A percentile compares a stretch with the other conserved stretches of the same genome.
Conservation (phyloP, 2,797 vertebrate genomes). For the Pangasius larnaudii region DNA sequence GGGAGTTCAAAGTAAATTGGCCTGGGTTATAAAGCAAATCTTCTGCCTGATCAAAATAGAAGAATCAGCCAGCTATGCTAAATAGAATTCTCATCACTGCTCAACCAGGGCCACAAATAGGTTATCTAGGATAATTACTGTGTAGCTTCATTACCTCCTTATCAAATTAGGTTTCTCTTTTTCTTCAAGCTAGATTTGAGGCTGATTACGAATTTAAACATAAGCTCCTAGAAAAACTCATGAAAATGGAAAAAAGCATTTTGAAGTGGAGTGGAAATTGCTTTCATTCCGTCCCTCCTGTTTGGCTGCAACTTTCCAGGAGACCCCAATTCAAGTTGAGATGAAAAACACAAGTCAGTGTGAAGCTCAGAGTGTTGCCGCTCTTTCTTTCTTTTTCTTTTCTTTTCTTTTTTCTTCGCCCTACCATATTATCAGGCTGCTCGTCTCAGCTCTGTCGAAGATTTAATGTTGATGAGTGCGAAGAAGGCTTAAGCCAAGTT, state of each 20-base stretch:
- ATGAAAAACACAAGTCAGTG: constrained; percentile 52
- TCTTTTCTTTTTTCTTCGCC: constrained; percentile 3
- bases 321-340: constrained; percentile 46
- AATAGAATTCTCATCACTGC: constrained; percentile 84
- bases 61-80: constrained; percentile 83
- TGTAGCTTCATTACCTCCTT: constrained; percentile 82
- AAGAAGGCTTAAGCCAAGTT: constrained; percentile 44
- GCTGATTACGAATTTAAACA: constrained; percentile 79
- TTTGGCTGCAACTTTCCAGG: constrained; percentile 53
- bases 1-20: constrained; percentile 82
- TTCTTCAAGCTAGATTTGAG: constrained; percentile 79
- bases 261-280: constrained; percentile 52
- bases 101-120: constrained; percentile 81
- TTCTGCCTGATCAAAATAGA: constrained; percentile 76
- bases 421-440: constrained; percentile 51
- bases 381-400: constrained; percentile 6
- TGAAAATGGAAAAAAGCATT: constrained; percentile 60
- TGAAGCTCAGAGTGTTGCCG: constrained; percentile 27
- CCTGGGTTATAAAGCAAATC: constrained; percentile 69
- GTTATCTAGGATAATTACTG: constrained; percentile 82
- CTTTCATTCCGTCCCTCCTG: constrained; percentile 47
- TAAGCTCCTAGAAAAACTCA: constrained; percentile 68
- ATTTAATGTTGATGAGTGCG: constrained; percentile 57
- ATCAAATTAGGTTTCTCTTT: constrained; percentile 83
- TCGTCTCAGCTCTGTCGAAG: constrained; percentile 47